A percentile compares a stretch with the other conserved stretches of the same genome.
These are phyloP conservation scores for Urophycis tenuis DNA, from an alignment of 2,797 vertebrate species.

Conservation along the genomic window DNA sequence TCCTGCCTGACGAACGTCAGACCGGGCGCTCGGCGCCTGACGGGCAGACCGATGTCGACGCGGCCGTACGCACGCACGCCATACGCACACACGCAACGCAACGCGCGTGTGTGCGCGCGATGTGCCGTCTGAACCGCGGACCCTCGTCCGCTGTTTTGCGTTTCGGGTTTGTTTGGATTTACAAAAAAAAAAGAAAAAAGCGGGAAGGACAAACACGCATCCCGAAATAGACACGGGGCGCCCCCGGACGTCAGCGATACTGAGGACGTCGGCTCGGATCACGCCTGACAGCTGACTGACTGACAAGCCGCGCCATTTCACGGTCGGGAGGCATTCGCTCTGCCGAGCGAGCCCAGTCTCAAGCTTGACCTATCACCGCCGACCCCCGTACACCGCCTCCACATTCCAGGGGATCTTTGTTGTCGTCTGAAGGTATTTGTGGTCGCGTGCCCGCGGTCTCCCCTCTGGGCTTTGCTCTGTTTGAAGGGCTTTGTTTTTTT, in stretches of 20 bases:
- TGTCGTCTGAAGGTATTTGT: constrained; percentile 40
- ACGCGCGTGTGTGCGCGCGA: too few relatives aligned
- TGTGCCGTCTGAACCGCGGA: constrained; percentile 29
- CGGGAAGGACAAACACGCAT: constrained; percentile 8
- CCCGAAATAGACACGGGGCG: constrained; percentile 28
- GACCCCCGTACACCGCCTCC: constrained; percentile 40
- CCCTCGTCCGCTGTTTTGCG: not conserved
- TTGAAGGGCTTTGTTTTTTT: not conserved
- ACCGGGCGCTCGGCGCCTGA: not conserved
- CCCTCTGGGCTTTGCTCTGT: constrained; percentile 7
- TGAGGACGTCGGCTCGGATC: constrained; percentile 46
- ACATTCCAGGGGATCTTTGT: constrained; percentile 45
- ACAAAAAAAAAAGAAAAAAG: too few relatives aligned
- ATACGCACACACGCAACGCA: too few relatives aligned
- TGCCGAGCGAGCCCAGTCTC: constrained; percentile 48
- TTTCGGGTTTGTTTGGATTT: constrained; percentile 4
- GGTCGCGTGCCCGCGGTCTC: constrained; percentile 16
- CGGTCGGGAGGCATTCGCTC: constrained; percentile 51
- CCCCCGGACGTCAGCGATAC: constrained; percentile 36
- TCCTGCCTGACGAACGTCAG: constrained; percentile 3
- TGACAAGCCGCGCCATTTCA: constrained; percentile 61
- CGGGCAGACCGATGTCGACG: not conserved
- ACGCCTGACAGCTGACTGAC: constrained; percentile 52
- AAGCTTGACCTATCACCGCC: constrained; percentile 58
- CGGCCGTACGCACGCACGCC: constrained; percentile 15